Percentiles rank a stretch among this genome's conserved stretches.
phyloP scores from a whole-genome alignment of 2,113 vertebrate species.

The Ranitomeya variabilis region DNA sequence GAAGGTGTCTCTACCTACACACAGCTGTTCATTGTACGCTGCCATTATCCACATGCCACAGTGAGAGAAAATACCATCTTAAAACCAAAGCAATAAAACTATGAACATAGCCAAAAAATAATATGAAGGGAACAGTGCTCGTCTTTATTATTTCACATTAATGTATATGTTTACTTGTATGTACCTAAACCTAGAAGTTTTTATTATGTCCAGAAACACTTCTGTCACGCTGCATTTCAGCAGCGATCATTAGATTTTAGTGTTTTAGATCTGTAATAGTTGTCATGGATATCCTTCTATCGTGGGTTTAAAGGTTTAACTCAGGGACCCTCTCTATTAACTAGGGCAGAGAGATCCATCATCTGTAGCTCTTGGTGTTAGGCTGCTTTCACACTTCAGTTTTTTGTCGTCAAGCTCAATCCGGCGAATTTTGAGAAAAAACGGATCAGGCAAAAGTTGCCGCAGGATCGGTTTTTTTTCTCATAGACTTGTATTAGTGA shows the following conservation, averaged over 20 bases:
- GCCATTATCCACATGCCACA: not conserved
- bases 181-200: not conserved
- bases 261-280: too few species aligned
- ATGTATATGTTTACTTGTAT: not conserved
- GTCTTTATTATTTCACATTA: not conserved
- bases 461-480: too few species aligned
- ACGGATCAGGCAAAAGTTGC: too few species aligned
- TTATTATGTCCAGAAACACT: too few species aligned
- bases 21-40: not conserved
- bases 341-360: not conserved
- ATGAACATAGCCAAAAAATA: too few species aligned
- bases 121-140: not conserved
- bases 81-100: not conserved
- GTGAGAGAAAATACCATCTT: not conserved
- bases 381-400: too few species aligned
- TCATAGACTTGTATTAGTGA: too few species aligned
- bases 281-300: too few species aligned
- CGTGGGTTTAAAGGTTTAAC: too few species aligned
- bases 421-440: too few species aligned
- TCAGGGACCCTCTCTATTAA: not conserved
- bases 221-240: not conserved
- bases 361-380: not conserved
- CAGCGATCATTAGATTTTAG: too few species aligned
- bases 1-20: not conserved
- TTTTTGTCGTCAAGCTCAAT: too few species aligned